phyloP scores from a whole-genome alignment of 2,888 invertebrate species.

The Xestia xanthographa region DNA sequence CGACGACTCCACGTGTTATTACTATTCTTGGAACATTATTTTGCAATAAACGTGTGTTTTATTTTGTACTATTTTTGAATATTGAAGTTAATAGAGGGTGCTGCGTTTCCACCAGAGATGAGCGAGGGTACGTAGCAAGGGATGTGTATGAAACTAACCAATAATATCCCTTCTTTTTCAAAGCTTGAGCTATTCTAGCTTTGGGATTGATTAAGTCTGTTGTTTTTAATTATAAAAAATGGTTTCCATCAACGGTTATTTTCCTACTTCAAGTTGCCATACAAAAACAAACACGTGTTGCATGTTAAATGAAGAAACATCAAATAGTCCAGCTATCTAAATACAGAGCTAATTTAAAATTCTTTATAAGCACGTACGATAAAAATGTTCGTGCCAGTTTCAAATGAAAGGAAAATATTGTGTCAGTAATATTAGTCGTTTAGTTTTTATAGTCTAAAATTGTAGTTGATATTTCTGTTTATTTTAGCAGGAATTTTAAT shows the following conservation, averaged over 20 bases:
- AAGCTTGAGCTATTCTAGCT: no score
- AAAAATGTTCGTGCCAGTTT: conserved; percentile 25
- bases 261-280: background rate
- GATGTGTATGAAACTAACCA: no score
- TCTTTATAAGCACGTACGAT: conserved; percentile 9
- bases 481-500: background rate
- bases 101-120: no score
- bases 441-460: conserved; percentile 1
- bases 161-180: no score
- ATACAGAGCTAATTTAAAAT: conserved; percentile 18
- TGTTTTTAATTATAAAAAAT: background rate
- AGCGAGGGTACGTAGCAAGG: no score
- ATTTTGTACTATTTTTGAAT: background rate
- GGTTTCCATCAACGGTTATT: background rate
- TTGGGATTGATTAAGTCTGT: no score
- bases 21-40: background rate
- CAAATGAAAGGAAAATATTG: conserved; percentile 1
- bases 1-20: background rate
- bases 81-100: background rate
- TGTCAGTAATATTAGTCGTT: background rate
- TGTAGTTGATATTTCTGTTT: background rate
- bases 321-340: background rate
- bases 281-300: conserved; percentile 4
- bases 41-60: background rate
- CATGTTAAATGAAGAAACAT: background rate